A percentile compares a stretch with the other conserved stretches of the same genome.
Evolutionary conservation across 2,113 vertebrate species (phyloP).

Genomic region (Barnardius zonarius): DNA sequence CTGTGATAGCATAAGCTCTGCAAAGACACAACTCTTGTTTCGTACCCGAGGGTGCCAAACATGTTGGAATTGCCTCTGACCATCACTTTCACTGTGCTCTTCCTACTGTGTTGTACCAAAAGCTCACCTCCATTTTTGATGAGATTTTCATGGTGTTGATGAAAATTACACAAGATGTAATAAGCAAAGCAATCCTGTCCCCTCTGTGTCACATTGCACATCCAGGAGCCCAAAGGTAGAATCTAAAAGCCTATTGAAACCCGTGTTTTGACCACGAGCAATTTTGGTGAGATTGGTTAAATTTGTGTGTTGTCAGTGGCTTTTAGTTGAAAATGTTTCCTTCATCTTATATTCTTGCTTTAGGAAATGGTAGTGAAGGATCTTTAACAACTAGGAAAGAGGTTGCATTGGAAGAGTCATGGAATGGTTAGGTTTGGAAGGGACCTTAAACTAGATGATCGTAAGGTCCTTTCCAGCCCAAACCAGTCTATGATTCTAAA

Average conservation of each 20-base stretch:
- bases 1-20: neutral
- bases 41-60: neutral
- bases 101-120: accelerated
- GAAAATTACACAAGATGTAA: neutral
- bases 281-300: neutral
- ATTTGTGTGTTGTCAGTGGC: neutral
- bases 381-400: neutral
- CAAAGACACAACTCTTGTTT: neutral
- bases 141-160: neutral
- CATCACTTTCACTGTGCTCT: neutral
- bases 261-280: accelerated
- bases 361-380: neutral
- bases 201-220: neutral
- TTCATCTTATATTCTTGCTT: neutral
- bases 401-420: neutral
- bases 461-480: neutral
- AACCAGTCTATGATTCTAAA: neutral
- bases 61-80: neutral
- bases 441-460: neutral
- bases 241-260: neutral
- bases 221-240: neutral
- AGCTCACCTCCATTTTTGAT: neutral
- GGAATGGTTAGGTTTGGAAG: neutral
- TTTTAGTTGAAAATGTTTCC: neutral
- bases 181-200: neutral